A percentile compares a stretch with the other conserved stretches of the same genome.
phyloP scores from a whole-genome alignment of 2,888 invertebrate species.

The Ophion ellenae region DNA sequence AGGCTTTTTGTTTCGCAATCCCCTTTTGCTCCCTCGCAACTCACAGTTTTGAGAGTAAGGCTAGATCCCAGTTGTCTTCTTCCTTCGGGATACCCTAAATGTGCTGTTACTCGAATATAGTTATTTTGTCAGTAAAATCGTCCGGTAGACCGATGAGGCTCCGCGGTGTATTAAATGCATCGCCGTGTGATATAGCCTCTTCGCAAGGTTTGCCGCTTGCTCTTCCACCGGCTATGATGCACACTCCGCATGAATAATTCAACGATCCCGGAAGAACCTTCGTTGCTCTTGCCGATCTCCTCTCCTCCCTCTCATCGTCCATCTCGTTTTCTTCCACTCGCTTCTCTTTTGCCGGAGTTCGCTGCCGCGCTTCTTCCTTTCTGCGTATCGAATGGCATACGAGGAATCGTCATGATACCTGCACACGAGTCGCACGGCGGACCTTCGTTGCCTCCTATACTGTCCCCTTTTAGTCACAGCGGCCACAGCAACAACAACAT shows the following conservation, averaged over 20 bases:
- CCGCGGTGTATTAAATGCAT: conserved; percentile 47
- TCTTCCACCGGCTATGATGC: conserved; percentile 60
- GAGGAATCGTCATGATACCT: conserved; percentile 55
- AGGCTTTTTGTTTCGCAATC: not conserved
- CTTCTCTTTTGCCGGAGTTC: conserved; percentile 31
- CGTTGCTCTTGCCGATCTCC: conserved; percentile 50
- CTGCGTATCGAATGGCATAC: conserved; percentile 55
- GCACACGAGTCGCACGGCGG: conserved; percentile 34
- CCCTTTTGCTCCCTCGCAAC: not conserved
- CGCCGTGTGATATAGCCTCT: conserved; percentile 35
- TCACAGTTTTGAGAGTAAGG: not conserved
- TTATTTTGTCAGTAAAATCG: conserved; percentile 44
- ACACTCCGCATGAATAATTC: conserved; percentile 61
- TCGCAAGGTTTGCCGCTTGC: conserved; percentile 33
- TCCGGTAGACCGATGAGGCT: conserved; percentile 24
- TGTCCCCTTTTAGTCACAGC: conserved; percentile 49
- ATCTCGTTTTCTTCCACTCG: conserved; percentile 26
- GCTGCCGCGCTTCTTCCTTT: conserved; percentile 56
- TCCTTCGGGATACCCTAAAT: conserved; percentile 4
- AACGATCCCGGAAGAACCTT: conserved; percentile 66
- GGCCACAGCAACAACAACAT: conserved; percentile 16
- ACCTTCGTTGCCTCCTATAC: conserved; percentile 26
- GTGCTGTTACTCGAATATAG: conserved; percentile 29
- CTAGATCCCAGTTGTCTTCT: not conserved
- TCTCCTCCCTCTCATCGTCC: conserved; percentile 17